Conservation (phyloP, 2,113 vertebrate genomes). For the Ancistrus triradiatus region DNA sequence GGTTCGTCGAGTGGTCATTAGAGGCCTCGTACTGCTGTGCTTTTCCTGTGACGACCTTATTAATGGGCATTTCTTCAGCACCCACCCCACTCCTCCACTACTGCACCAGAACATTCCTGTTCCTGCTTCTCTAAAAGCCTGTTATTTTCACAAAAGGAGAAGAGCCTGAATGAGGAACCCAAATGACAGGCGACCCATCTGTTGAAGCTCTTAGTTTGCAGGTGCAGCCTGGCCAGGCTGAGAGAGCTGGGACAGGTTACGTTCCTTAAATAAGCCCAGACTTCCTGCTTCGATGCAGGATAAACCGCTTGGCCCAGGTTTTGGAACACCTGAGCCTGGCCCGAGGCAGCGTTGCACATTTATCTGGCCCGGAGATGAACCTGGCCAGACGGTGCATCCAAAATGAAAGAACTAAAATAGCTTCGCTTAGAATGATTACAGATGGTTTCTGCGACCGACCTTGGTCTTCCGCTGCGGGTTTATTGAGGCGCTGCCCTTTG, state of each 20-base stretch:
- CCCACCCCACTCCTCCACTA: too few species aligned
- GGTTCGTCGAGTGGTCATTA: background rate
- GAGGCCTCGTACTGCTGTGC: background rate
- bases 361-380: slow-evolving; percentile 39
- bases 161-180: background rate
- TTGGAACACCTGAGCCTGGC: slow-evolving; percentile 27
- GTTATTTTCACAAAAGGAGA: background rate
- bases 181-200: too few species aligned
- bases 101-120: too few species aligned
- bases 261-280: too few species aligned
- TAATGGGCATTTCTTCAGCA: background rate
- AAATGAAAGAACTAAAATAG: slow-evolving; percentile 43
- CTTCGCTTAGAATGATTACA: slow-evolving; percentile 40
- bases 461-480: too few species aligned
- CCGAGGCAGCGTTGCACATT: slow-evolving; percentile 5
- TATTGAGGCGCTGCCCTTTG: too few species aligned
- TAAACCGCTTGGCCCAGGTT: background rate
- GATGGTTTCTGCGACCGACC: slow-evolving; percentile 40
- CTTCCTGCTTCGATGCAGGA: too few species aligned
- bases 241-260: too few species aligned
- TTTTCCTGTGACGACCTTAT: background rate
- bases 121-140: too few species aligned
- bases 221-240: too few species aligned
- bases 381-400: slow-evolving; percentile 27
- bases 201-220: too few species aligned